Evolutionary conservation across 2,113 vertebrate genomes (phyloP), one percentile per base, ranked within the genome.

Genomic region (Bubo bubo): DNA sequence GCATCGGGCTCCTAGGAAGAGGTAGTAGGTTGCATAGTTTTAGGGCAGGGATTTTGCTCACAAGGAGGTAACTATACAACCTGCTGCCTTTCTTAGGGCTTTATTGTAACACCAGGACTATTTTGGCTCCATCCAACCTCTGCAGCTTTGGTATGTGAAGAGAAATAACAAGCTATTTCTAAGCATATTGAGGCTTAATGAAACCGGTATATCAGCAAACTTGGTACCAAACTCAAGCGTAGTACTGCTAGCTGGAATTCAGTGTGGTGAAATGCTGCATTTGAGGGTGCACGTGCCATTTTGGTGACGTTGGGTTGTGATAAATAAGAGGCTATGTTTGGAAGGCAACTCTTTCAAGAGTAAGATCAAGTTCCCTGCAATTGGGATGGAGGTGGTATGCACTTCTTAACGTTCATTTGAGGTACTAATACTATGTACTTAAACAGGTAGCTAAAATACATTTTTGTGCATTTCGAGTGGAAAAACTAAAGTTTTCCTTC

Each of bases 11-110:
- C 98, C 98, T 99, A 98, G 98, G 98, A 98, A 98, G 98, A 98
- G 98, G 98, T 98, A 98, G 98, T 98, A 98, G 98, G 98, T 98
- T 99, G 98, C 98, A 98, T 98, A 98, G 98, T 98, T 98, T 98
- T 98, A 98, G 98, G 98, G 98, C 98, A 98, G 98, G 96, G 97
- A 98, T 99, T 98, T 98, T 99, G 98, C 98, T 98, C 98, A 89
- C 94, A 98, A 98, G 98, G 97, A 98, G 98, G 96, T 98, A 98
- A 98, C 98, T 99, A 98, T 99, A 98, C 98, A 98, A 98, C 98
- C 98, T 98, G 98, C 98, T 98, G 98, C 98, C 98, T 98, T 98
- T 99, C 98, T 98, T 98, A 98, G 98, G 98, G 98, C 98, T 98
- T 98, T 98, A 95, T 94, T 97, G 76, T 94, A 92, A 94, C 97